Conservation (phyloP, 35 echinoderm and acorn worm species). For the Apostichopus californicus region DNA sequence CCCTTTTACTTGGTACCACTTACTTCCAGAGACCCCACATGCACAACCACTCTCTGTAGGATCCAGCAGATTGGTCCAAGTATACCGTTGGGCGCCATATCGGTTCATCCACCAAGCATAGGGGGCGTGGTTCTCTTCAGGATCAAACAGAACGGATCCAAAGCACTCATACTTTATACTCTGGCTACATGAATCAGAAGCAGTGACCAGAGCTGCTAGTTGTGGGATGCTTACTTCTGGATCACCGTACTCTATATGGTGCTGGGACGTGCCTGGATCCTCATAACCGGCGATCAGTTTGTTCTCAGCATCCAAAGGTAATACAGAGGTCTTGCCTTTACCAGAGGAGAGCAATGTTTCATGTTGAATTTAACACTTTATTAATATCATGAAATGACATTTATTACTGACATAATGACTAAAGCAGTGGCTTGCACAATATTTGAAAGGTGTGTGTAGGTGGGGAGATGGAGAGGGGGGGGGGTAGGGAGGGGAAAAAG, state of each 20-base stretch:
- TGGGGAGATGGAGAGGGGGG: no score
- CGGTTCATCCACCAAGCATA: constrained; percentile 56
- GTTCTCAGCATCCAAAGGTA: neutral
- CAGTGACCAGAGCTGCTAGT: constrained; percentile 21
- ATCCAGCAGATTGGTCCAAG: neutral
- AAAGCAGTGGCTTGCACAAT: no score
- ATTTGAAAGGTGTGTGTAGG: no score
- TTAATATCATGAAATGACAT: no score
- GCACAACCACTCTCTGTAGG: neutral
- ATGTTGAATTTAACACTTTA: no score
- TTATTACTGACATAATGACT: no score
- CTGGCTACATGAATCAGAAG: constrained; percentile 10
- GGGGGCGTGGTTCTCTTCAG: constrained; percentile 6
- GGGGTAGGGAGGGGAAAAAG: no score
- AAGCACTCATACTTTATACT: constrained; percentile 33
- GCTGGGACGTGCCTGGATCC: constrained; percentile 35
- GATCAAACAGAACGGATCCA: constrained; percentile 48
- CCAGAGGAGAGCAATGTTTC: no score
- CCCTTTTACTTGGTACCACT: neutral
- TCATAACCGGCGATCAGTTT: constrained; percentile 40
- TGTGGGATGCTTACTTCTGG: constrained; percentile 46
- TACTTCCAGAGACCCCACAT: constrained; percentile 40
- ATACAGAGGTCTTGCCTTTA: neutral
- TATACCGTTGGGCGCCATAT: constrained; percentile 9
- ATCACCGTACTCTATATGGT: constrained; percentile 49